A percentile compares a stretch with the other conserved stretches of the same genome.
phyloP scores from a whole-genome alignment of 2,797 vertebrate species.

The Pseudochaenichthys georgianus region DNA sequence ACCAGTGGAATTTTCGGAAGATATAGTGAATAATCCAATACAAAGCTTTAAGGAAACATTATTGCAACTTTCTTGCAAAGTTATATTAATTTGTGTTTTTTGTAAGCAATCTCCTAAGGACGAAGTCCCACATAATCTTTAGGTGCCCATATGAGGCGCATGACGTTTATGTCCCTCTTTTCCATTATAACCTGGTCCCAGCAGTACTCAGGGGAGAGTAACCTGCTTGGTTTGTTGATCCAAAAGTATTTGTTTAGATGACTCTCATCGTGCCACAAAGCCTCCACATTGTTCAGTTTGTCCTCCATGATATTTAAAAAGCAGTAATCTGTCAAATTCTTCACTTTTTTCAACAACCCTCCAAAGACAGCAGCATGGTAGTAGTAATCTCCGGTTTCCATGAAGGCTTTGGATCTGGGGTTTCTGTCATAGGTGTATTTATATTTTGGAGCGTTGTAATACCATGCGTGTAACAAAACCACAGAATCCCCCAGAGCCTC shows the following conservation, averaged over 20 bases:
- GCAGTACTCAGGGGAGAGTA: constrained; percentile 81
- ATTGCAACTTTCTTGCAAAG: too few species aligned
- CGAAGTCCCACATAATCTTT: constrained; percentile 69
- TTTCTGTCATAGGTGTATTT: constrained; percentile 71
- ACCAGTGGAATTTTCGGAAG: too few species aligned
- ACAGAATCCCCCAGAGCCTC: constrained; percentile 76
- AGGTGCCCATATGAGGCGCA: constrained; percentile 76
- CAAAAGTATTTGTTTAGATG: constrained; percentile 80
- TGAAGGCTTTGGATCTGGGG: constrained; percentile 70
- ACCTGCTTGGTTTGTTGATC: constrained; percentile 70
- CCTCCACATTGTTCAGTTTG: constrained; percentile 34
- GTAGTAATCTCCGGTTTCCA: constrained; percentile 72
- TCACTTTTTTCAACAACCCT: constrained; percentile 64
- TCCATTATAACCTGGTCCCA: constrained; percentile 48
- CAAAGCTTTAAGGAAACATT: too few species aligned
- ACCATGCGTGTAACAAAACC: constrained; percentile 74
- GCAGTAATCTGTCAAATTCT: constrained; percentile 58
- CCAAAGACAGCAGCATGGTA: constrained; percentile 80
- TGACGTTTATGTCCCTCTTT: constrained; percentile 42
- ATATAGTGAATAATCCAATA: too few species aligned
- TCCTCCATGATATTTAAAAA: constrained; percentile 68
- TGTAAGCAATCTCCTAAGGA: accelerated
- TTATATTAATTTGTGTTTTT: not conserved
- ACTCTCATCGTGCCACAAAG: constrained; percentile 80
- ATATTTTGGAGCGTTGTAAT: constrained; percentile 54